Base-by-base conservation (phyloP, 2,113 vertebrate genomes). In the Megalops atlanticus region DNA sequence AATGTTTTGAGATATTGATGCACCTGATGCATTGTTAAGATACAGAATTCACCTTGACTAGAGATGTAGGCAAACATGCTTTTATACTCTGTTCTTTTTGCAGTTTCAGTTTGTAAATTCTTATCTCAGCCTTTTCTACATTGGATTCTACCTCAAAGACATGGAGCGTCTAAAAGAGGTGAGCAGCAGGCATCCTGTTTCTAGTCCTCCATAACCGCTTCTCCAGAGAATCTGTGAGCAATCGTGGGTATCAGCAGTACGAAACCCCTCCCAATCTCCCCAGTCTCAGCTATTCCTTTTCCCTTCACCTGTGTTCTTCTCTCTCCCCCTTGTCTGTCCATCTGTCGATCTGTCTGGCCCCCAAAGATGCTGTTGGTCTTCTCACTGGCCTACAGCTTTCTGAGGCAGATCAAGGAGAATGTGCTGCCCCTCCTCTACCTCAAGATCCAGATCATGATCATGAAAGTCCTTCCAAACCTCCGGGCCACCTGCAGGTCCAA, bases 71-170 rank as follows among this genome's bases (percentile, higher is more conserved):
- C 41, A 49, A 0, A 38, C 49, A 8, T 49, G 10, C 39, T 15
- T 78, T 69, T 38, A 76, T 73, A 8, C 38, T 39, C 3, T 78
- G 2, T 16, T 84, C 58, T 88, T 73, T 86, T 33, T 81, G 0
- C 92, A 99, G 98, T 99, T 99, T 93, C 98, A 99, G 92, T 99
- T 99, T 91, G 94, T 99, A 93, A 99, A 99, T 93, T 99, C 98
- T 58, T 99, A 99, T 94, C 95, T 99, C 93, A 98, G 98, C 94
- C 97, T 99, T 94, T 98, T 99, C 95, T 99, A 99, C 94, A 99
- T 99, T 76, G 98, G 97, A 88, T 99, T 99, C 98, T 99, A 99
- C 97, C 98, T 99, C 97, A 98, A 98, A 92, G 98, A 99, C 93
- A 98, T 99, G 97, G 97, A 99, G 85, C 95, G 97, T 71, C 94